Evolutionary conservation across 2,797 vertebrate species (phyloP).

Genomic region (Ambastaia sidthimunki): DNA sequence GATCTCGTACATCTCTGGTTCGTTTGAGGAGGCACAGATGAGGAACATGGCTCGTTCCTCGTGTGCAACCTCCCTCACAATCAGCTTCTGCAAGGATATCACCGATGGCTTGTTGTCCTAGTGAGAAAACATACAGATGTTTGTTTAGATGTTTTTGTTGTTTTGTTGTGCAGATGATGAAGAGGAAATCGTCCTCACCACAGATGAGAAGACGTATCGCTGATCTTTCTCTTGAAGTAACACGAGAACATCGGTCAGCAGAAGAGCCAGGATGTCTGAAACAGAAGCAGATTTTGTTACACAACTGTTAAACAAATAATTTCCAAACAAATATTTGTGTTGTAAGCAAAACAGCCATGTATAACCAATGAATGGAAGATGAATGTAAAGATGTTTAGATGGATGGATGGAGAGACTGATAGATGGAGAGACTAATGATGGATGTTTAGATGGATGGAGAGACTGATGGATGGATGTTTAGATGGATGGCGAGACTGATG

Average conservation of each 20-base stretch:
- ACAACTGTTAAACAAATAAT: background rate
- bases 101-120: conserved; percentile 86
- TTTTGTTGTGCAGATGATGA: background rate
- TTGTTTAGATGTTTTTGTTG: background rate
- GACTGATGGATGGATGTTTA: no score
- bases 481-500: no score
- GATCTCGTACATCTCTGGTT: conserved; percentile 90
- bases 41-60: conserved; percentile 89
- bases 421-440: no score
- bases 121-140: no score
- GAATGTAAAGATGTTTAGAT: no score
- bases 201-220: conserved; percentile 88
- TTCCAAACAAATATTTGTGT: no score
- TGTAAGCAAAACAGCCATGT: no score
- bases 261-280: conserved; percentile 90
- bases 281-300: no score
- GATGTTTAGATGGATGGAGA: no score
- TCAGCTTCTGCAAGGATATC: conserved; percentile 85
- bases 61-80: conserved; percentile 88
- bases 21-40: conserved; percentile 83
- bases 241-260: conserved; percentile 90
- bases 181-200: conserved; percentile 79
- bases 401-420: no score
- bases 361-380: no score
- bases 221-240: conserved; percentile 97